Percentiles rank a stretch among this genome's conserved stretches.
Conservation (phyloP, 2,888 invertebrate genomes). For the Rambutsinella grinnellia region DNA sequence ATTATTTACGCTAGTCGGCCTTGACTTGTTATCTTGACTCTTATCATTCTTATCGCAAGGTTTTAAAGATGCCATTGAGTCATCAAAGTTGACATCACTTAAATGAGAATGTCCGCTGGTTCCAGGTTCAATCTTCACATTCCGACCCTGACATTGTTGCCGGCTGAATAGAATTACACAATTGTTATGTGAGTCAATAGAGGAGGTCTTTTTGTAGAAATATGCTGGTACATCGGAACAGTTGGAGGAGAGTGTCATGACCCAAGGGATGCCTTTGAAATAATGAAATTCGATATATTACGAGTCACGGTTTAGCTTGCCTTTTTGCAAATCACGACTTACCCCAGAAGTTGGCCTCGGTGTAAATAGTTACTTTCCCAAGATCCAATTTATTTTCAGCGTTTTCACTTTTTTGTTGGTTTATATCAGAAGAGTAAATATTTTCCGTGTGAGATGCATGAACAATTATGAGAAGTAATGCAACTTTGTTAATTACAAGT, state of each 20-base stretch:
- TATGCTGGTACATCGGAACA: slow-evolving; percentile 43
- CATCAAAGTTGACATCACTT: slow-evolving; percentile 44
- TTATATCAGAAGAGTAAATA: too few species aligned
- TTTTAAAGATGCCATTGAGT: slow-evolving; percentile 24
- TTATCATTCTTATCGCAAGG: slow-evolving; percentile 15
- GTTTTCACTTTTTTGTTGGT: too few species aligned
- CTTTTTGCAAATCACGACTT: too few species aligned
- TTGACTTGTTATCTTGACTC: background rate
- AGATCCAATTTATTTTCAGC: too few species aligned
- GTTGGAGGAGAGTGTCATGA: slow-evolving; percentile 6
- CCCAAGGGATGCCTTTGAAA: slow-evolving; percentile 41
- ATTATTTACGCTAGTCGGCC: background rate
- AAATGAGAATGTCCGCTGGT: slow-evolving; percentile 44
- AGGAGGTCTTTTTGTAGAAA: slow-evolving; percentile 47
- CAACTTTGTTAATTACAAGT: too few species aligned
- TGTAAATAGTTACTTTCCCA: slow-evolving; percentile 31
- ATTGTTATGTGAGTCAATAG: slow-evolving; percentile 49
- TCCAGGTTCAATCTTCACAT: slow-evolving; percentile 40
- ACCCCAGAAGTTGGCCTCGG: slow-evolving; percentile 27
- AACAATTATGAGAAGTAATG: too few species aligned
- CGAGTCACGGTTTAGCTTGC: background rate
- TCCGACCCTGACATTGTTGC: slow-evolving; percentile 39
- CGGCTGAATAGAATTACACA: slow-evolving; percentile 39
- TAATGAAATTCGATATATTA: background rate
- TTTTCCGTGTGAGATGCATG: too few species aligned